phyloP scores from a whole-genome alignment of 2,113 vertebrate species.

The Lasiurus cinereus region DNA sequence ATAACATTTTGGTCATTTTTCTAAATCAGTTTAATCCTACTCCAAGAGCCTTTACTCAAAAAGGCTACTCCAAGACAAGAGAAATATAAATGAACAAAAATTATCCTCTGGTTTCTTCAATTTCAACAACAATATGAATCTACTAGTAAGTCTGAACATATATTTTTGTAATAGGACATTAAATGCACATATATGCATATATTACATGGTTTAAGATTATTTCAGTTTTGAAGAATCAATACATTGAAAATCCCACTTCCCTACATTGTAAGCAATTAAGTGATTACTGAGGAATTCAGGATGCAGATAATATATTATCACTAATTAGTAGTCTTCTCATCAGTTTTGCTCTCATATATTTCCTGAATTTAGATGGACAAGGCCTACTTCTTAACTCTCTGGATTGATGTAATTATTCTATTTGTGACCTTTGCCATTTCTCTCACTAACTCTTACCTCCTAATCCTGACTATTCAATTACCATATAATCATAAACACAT shows the following conservation, averaged over 20 bases:
- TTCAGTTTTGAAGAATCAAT: neutral
- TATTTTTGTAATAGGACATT: neutral
- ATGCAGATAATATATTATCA: neutral
- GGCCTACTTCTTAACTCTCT: neutral
- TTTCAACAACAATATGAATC: neutral
- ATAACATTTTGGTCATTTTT: neutral
- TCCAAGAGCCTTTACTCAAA: neutral
- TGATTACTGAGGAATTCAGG: neutral
- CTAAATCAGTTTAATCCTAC: neutral
- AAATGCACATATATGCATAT: neutral
- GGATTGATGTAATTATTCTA: neutral
- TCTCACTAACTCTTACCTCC: neutral
- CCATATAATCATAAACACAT: neutral
- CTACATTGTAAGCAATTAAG: neutral
- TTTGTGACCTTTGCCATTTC: neutral
- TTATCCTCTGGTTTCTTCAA: neutral
- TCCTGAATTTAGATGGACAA: neutral
- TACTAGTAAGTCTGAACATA: neutral
- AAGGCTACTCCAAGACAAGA: neutral
- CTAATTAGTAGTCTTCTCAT: neutral
- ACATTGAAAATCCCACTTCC: neutral
- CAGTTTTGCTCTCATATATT: neutral
- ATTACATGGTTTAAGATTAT: neutral
- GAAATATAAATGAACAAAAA: neutral
- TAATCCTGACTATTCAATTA: neutral